Evolutionary conservation across 2,797 vertebrate species (phyloP), one percentile per base, ranked within the genome.

Genomic region (Anguilla megastoma): DNA sequence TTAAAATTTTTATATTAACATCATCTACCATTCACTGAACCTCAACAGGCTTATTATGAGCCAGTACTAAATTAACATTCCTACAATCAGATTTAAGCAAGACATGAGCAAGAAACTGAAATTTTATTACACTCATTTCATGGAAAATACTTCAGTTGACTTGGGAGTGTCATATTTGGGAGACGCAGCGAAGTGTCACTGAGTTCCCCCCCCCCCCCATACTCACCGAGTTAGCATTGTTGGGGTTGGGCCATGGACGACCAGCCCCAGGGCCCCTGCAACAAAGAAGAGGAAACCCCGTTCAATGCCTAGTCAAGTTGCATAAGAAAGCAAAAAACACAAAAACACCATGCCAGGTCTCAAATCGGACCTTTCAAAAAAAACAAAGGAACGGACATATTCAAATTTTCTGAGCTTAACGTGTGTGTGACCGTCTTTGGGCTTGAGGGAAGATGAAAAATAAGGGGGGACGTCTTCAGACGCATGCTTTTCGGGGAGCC

Each of bases 201-300:
- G 5, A 18, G 16, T 24, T n/a, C 0, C 0, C 0, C 16, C 60
- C 60, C 60, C 60, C 21, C 63, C 4, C n/a, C 27, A 66, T 88
- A 98, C 98, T 99, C 94, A 99, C 99, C 95, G 98, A 99, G 94
- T 99, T 99, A 95, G 97, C 96, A 93, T 97, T 98, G 95, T 98
- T 99, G 89, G 98, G 98, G 95, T 99, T 99, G 85, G 98, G 98
- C 99, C 99, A 99, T 88, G 98, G 99, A 93, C 98, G 97, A 87
- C 98, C 98, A 0, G 98, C 98, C 89, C 98, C 98, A 0, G 98
- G 98, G 90, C 98, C 99, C 98, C 99, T 99, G 91, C 21, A 91
- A 86, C 56, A 69, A 41, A 87, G 83, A 87, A 27, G 79, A 3
- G 86, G 33, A 89, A 87, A 66, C 12, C 3, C 24, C 66, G 71